Conservation (phyloP, 2,888 invertebrate genomes). For the Sycophila texana region DNA sequence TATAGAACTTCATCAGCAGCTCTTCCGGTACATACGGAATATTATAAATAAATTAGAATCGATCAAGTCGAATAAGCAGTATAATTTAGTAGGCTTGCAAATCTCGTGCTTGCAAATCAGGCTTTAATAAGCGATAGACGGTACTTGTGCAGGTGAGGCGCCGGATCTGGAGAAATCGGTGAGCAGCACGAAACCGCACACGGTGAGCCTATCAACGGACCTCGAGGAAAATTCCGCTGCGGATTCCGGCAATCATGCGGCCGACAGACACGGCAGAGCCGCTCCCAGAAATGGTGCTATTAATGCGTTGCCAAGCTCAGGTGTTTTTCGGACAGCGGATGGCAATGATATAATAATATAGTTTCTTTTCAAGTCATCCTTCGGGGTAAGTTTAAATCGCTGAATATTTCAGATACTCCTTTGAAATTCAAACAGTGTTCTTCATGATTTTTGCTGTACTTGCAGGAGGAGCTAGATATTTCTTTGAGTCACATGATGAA, state of each 20-base stretch:
- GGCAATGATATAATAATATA: conserved; percentile 52
- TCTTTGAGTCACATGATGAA: conserved; percentile 24
- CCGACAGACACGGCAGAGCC: conserved; percentile 20
- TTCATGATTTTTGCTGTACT: conserved; percentile 11
- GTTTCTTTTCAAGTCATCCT: conserved; percentile 39
- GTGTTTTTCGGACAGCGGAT: conserved; percentile 23
- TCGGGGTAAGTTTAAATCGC: conserved; percentile 10
- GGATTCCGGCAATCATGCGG: conserved; percentile 51
- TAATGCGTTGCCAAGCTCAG: conserved; percentile 34
- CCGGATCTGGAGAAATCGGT: conserved; percentile 67
- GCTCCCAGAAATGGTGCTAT: conserved; percentile 37
- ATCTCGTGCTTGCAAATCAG: background rate
- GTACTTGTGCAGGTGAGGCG: conserved; percentile 64
- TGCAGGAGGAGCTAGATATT: conserved; percentile 40
- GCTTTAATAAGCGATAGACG: conserved; percentile 23
- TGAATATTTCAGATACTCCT: background rate
- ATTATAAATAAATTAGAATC: background rate
- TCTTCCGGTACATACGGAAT: too few species aligned
- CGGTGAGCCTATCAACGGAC: conserved; percentile 65
- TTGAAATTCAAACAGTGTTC: background rate
- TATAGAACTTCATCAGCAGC: too few species aligned
- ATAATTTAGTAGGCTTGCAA: background rate
- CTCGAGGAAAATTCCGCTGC: conserved; percentile 64
- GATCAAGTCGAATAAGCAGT: background rate
- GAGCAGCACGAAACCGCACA: conserved; percentile 68